Evolutionary conservation across 2,888 invertebrate genomes (phyloP), one percentile per base, ranked within the genome.

Genomic region (Diabrotica balteata): DNA sequence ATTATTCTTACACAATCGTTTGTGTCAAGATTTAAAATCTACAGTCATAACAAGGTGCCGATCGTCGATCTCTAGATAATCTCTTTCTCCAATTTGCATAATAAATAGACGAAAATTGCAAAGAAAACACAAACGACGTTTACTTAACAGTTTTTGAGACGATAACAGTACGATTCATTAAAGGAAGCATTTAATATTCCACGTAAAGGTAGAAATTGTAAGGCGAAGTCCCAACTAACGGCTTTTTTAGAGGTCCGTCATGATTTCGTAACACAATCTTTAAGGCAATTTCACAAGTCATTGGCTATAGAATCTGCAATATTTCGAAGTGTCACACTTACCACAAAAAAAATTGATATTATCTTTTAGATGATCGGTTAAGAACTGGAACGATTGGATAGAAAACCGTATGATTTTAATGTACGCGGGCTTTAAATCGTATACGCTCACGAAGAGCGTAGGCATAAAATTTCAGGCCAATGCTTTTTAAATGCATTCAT

Each of bases 121-220:
- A 62, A 54, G 60, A 59, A 59, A 59, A 59, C 58, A 58, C 60
- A 9, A 59, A 5, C 22, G 11, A 11, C 10, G 17, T 62, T 62
- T 47, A 62, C 43, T 62, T 62, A 62, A 62, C 54, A 62, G 62
- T 62, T 59, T 17, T 55, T 46, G 11, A 49, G 45, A 61, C 61
- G 61, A 61, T 61, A 61, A 61, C 61, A 61, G 61, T 60, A 59
- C 17, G 47, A 49, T 47, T 59, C 49, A 45, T 46, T 52, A 32
- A 32, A 61, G 53, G 52, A 53, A 61, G 44, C 61, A 53, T 53
- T 61, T 45, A 53, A 61, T 61, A 61, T 61, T 61, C 61, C 61
- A 61, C 61, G 61, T 44, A 53, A 61, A 61, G 54, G 54, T 42
- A 54, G 43, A 62, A 62, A 62, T 62, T 62, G 62, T 62, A 62